Evolutionary conservation across 2,113 vertebrate species (phyloP).

Genomic region (Ctenomys sociabilis): DNA sequence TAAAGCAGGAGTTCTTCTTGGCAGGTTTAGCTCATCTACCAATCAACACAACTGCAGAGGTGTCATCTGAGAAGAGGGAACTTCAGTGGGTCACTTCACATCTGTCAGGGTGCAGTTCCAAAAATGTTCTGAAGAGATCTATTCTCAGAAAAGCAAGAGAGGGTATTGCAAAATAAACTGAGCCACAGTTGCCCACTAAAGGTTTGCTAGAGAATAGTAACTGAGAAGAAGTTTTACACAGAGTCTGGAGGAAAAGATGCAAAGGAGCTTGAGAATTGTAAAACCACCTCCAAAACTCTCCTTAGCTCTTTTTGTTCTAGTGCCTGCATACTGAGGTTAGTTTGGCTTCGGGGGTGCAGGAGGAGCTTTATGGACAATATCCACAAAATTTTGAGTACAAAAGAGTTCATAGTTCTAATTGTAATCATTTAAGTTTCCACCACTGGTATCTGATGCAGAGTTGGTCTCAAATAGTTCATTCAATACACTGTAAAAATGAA

Average conservation of each 20-base stretch:
- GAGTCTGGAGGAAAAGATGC: not conserved
- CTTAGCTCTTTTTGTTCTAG: constrained; percentile 18
- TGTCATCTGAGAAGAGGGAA: not conserved
- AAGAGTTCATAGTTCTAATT: constrained; percentile 12
- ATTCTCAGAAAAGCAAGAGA: constrained; percentile 4
- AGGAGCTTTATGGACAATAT: constrained; percentile 44
- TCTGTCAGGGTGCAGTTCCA: not conserved
- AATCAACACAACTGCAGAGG: not conserved
- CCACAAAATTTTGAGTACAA: constrained; percentile 7
- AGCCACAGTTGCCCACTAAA: not conserved
- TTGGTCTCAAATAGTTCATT: constrained; percentile 13
- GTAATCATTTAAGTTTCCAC: constrained; percentile 54
- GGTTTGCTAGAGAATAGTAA: not conserved
- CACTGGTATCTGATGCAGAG: not conserved
- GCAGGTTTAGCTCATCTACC: not conserved
- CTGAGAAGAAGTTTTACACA: not conserved
- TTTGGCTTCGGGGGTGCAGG: not conserved
- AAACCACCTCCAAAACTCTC: not conserved
- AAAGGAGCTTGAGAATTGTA: not conserved
- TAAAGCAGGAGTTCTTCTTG: not conserved
- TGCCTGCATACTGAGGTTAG: not conserved
- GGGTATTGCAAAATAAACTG: not conserved
- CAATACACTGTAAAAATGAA: not conserved
- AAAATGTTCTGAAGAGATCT: not conserved
- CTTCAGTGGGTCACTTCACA: not conserved